A percentile compares a stretch with the other conserved stretches of the same genome.
phyloP scores from a whole-genome alignment of 2,797 vertebrate genomes.

The Poecilia wingei region DNA sequence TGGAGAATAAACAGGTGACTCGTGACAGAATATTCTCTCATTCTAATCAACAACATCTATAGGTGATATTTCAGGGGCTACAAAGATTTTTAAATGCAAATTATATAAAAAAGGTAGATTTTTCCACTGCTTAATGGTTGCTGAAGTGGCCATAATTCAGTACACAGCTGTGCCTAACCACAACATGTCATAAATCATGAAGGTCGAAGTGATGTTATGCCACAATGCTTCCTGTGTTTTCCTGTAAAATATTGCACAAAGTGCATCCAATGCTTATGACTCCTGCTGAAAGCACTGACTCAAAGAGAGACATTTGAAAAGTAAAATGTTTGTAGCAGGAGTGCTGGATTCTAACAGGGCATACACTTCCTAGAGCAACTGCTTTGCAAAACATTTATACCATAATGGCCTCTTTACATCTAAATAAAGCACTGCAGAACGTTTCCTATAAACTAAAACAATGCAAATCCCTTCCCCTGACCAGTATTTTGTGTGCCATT shows the following conservation, averaged over 20 bases:
- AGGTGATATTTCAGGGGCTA: constrained; percentile 19
- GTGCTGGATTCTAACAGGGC: constrained; percentile 42
- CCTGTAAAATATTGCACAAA: constrained; percentile 53
- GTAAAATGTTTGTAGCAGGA: constrained; percentile 53
- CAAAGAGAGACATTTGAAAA: constrained; percentile 53
- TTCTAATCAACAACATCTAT: constrained; percentile 28
- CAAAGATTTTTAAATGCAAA: constrained; percentile 38
- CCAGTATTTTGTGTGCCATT: constrained; percentile 57
- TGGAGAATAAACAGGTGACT: not conserved
- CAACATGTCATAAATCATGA: constrained; percentile 50
- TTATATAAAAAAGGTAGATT: constrained; percentile 25
- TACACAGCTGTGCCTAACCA: constrained; percentile 37
- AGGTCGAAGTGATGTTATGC: constrained; percentile 54
- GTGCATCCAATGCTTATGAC: constrained; percentile 52
- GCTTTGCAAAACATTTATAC: constrained; percentile 65
- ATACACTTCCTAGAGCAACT: constrained; percentile 55
- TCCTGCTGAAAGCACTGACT: constrained; percentile 60
- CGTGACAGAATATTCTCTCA: constrained; percentile 32
- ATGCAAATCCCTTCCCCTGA: constrained; percentile 42
- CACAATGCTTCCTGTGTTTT: constrained; percentile 42
- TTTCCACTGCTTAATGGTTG: constrained; percentile 14
- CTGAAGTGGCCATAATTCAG: constrained; percentile 53
- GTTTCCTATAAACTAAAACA: constrained; percentile 49
- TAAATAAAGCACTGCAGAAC: constrained; percentile 59
- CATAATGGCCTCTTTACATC: constrained; percentile 73